Base-by-base conservation (phyloP, 2,797 vertebrate genomes). In the Arrhamphus sclerolepis region DNA sequence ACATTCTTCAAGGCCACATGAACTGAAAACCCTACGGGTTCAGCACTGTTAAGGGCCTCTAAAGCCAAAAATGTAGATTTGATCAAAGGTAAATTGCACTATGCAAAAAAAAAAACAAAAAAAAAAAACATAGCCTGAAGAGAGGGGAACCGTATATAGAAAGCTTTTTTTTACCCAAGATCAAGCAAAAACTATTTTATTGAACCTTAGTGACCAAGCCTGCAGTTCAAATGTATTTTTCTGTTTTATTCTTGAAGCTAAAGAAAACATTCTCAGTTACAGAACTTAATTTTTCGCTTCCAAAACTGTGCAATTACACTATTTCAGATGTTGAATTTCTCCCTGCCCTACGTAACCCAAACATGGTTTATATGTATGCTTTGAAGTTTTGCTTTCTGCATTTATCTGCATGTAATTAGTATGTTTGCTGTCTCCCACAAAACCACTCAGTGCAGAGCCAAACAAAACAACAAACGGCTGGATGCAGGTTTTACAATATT, bases 81-180 rank as follows among this genome's bases (percentile, higher is more conserved):
- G 58, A 80, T 82, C 22, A 77, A 78, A 79, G 49, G 75, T 81
- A 49, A 75, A 64, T 58, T 70, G 48, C 20, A 63, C 62, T 67
- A 28, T 48, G 39, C 46, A 10, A 74, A 77, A 84, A 78, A 74
- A 75, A 77, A 75, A 77, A 72, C 56, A 10, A 74, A 77, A 84
- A 78, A 74, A 75, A 77, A 75, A 77, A 72, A 53, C 22, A 0
- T 10, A 22, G 56, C 19, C 28, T 53, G 9, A 64, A 57, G 72
- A 63, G 70, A 48, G 59, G 11, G 1, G 19, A 73, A 38, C 13
- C 50, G 34, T 18, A 46, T 46, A 29, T 20, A 22, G 44, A 73
- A 62, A 54, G 8, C 10, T 50, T 56, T 43, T n/a, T 13, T 67
- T 55, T 43, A 66, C 70, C 46, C 46, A 49, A 64, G 22, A 65